These are phyloP conservation scores for Streptopelia turtur DNA, from an alignment of 2,797 vertebrate species.

Conservation along the genomic window DNA sequence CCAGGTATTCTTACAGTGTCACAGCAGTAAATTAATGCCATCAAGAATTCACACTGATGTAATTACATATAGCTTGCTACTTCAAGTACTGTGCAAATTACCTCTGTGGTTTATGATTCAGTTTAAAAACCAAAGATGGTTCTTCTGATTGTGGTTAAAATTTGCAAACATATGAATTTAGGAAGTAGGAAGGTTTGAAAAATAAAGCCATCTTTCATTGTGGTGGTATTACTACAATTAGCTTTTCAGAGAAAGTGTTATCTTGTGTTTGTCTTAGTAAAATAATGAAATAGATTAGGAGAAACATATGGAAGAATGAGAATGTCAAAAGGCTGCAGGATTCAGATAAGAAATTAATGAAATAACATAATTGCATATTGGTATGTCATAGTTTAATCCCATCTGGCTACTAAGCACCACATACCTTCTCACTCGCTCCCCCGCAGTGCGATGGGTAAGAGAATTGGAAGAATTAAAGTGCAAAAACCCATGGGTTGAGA, in stretches of 20 bases:
- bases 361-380: not conserved
- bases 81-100: constrained; percentile 30
- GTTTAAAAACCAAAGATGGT: not conserved
- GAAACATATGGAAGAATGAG: not conserved
- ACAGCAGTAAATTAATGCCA: constrained; percentile 64
- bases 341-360: not conserved
- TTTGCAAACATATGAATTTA: not conserved
- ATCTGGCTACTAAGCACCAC: too few species aligned
- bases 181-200: not conserved
- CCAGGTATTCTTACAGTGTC: not conserved
- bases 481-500: too few species aligned
- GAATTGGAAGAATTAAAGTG: too few species aligned
- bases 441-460: too few species aligned
- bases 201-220: not conserved
- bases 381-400: too few species aligned
- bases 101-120: not conserved
- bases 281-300: not conserved
- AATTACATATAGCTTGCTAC: constrained; percentile 37
- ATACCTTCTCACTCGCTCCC: too few species aligned
- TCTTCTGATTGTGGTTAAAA: not conserved
- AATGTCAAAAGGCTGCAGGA: not conserved
- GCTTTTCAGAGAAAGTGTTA: not conserved
- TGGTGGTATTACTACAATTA: not conserved
- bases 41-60: constrained; percentile 44
- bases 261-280: not conserved